Conservation (phyloP, 2,888 invertebrate species). For the Lepas anatifera region DNA sequence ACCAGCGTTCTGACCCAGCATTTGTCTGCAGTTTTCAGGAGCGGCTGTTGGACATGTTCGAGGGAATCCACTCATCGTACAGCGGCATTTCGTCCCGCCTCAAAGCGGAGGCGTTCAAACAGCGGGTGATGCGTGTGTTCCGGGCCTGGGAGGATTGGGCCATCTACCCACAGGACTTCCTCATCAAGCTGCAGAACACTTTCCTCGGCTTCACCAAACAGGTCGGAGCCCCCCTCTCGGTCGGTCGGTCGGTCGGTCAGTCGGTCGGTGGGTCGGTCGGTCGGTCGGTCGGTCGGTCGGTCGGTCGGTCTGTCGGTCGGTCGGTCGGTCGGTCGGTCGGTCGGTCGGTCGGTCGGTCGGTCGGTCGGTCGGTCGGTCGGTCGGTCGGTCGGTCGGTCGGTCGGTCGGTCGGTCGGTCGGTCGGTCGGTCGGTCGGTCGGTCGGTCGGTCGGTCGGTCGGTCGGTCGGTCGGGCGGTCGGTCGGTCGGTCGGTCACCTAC, state of each 20-base stretch:
- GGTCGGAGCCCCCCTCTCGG: slow-evolving; percentile 15
- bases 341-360: neutral
- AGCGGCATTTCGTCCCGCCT: slow-evolving; percentile 64
- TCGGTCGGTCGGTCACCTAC: no score
- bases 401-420: no score
- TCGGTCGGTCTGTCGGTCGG: neutral
- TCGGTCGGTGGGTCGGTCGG: no score
- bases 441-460: no score
- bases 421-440: no score
- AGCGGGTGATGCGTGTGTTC: slow-evolving; percentile 74
- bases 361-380: neutral
- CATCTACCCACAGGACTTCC: slow-evolving; percentile 84
- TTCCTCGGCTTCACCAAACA: slow-evolving; percentile 61
- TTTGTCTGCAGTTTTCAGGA: slow-evolving; percentile 71
- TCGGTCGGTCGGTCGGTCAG: no score
- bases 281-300: neutral
- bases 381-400: neutral
- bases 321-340: neutral
- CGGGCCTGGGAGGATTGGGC: slow-evolving; percentile 98
- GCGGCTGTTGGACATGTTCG: slow-evolving; percentile 64
- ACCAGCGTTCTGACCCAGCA: no score
- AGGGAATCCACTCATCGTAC: slow-evolving; percentile 56
- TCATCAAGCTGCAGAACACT: slow-evolving; percentile 72
- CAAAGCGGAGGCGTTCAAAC: slow-evolving; percentile 93
- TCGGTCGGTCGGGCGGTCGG: no score